A percentile compares a stretch with the other conserved stretches of the same genome.
Conservation (phyloP, 2,113 vertebrate genomes). For the Apistogramma diplotaenia region DNA sequence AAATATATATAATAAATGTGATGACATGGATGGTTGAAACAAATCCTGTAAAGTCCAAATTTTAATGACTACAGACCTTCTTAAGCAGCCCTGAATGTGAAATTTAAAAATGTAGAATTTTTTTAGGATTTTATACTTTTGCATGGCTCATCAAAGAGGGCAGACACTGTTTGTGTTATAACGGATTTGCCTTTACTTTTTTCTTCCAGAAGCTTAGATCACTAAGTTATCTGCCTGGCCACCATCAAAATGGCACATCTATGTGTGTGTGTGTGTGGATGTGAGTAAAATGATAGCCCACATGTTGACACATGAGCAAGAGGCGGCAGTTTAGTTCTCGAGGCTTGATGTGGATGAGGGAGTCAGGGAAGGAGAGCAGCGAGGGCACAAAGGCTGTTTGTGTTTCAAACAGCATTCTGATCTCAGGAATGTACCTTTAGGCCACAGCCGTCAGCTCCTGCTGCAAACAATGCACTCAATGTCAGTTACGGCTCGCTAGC, state of each 20-base stretch:
- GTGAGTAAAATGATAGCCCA: conserved; percentile 78
- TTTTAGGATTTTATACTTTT: neutral
- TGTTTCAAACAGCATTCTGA: conserved; percentile 82
- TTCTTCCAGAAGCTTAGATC: neutral
- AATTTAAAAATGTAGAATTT: neutral
- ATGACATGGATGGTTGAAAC: neutral
- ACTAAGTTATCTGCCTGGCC: conserved; percentile 40
- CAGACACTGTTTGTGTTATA: neutral
- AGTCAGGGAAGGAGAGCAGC: conserved; percentile 70
- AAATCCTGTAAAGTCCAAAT: neutral
- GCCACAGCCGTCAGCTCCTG: conserved; percentile 73
- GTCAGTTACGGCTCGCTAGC: conserved; percentile 86
- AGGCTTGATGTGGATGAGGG: conserved; percentile 73
- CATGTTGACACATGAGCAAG: conserved; percentile 82
- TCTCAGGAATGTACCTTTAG: conserved; percentile 89
- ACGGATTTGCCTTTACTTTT: neutral
- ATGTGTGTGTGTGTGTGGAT: neutral
- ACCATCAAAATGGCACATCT: conserved; percentile 50
- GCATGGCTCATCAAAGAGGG: neutral
- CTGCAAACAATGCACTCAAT: conserved; percentile 85
- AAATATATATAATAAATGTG: neutral
- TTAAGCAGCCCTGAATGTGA: neutral
- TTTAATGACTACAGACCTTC: neutral
- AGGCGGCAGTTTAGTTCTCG: conserved; percentile 66
- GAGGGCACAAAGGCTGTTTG: conserved; percentile 84